Conservation (phyloP, 1,140 invertebrate genomes). For the Chymomyza costata region DNA sequence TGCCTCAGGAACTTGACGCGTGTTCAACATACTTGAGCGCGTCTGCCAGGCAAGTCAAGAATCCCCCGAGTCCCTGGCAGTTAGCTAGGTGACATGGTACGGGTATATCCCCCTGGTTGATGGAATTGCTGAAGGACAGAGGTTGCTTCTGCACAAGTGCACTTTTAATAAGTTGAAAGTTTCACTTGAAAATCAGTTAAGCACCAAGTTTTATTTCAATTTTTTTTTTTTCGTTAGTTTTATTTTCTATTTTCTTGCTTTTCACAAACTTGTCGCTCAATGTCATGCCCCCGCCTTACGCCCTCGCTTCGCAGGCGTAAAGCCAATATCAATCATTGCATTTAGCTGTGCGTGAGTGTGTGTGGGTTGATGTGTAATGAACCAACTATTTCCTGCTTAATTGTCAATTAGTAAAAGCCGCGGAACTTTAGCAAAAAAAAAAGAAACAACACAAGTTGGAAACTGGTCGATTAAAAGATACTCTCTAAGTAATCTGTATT, state of each 20-base stretch:
- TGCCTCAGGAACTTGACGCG: slow-evolving; percentile 67
- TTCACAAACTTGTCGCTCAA: slow-evolving; percentile 7
- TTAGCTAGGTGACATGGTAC: no score
- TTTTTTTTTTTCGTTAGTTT: no score
- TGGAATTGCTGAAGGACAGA: no score
- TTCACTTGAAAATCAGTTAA: slow-evolving; percentile 68
- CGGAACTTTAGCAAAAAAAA: no score
- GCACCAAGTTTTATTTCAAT: slow-evolving; percentile 45
- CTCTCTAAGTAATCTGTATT: no score
- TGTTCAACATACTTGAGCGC: slow-evolving; percentile 72
- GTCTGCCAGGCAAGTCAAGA: no score
- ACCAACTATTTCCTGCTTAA: slow-evolving; percentile 64
- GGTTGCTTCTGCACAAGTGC: slow-evolving; percentile 52
- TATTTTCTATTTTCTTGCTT: slow-evolving; percentile 15
- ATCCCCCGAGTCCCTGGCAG: no score
- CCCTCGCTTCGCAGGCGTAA: slow-evolving; percentile 10
- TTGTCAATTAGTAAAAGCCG: slow-evolving; percentile 70
- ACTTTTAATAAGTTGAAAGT: slow-evolving; percentile 71
- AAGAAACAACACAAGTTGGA: no score
- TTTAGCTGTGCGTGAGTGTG: slow-evolving; percentile 27
- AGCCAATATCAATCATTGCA: slow-evolving; percentile 66
- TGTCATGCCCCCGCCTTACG: background rate
- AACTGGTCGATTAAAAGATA: no score
- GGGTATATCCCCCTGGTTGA: no score
- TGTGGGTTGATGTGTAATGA: slow-evolving; percentile 17